Evolutionary conservation across 2,113 vertebrate species (phyloP).

Genomic region (Marmota monax): DNA sequence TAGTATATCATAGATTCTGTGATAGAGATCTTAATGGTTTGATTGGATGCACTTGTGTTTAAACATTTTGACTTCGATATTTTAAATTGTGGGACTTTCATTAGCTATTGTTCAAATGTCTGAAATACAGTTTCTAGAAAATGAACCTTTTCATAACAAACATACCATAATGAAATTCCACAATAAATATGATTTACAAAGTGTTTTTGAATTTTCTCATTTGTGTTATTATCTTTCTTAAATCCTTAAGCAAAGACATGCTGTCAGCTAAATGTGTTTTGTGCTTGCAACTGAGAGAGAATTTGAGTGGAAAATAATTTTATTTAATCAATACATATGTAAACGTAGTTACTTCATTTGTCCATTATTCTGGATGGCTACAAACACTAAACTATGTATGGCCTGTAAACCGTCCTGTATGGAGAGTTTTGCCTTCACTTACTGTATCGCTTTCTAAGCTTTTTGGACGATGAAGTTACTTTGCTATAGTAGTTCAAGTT

Average conservation of each 20-base stretch:
- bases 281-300: neutral
- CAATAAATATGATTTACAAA: neutral
- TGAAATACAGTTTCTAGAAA: neutral
- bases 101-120: neutral
- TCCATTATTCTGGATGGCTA: conserved; percentile 86
- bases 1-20: neutral
- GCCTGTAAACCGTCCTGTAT: conserved; percentile 91
- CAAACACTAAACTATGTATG: conserved; percentile 82
- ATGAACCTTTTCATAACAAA: conserved; percentile 2
- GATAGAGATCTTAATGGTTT: neutral
- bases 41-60: neutral
- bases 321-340: neutral
- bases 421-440: conserved; percentile 92
- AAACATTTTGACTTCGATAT: neutral
- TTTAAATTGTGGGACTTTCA: neutral
- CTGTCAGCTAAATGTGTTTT: neutral
- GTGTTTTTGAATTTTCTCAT: neutral
- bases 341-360: neutral
- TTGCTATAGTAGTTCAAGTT: conserved; percentile 93
- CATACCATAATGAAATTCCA: neutral
- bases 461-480: conserved; percentile 89
- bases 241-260: neutral
- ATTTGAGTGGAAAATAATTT: neutral
- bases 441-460: conserved; percentile 90
- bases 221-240: neutral